Base-by-base conservation (phyloP, 2,888 invertebrate genomes). In the Agapostemon virescens region DNA sequence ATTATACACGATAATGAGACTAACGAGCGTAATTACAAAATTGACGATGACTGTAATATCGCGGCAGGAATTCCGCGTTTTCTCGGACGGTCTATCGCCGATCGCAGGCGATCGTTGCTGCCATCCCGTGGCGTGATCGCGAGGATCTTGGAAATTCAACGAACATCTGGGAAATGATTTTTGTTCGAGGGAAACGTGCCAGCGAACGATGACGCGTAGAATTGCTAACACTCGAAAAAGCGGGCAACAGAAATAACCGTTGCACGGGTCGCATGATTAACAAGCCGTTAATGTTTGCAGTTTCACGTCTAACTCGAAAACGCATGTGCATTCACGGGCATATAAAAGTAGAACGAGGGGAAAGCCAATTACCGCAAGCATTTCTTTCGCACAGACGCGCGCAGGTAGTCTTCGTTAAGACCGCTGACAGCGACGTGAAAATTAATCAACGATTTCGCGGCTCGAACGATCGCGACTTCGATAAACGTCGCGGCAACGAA, bases 261-360 rank as follows among this genome's bases (percentile, higher is more conserved):
- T 40, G 63, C 77, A 75, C 17, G 38, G 20, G 66, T 70, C 40
- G 61, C 38, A 55, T 45, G 72, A 78, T 80, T 73, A 73, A 69
- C 72, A 49, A 72, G 73, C 42, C 45, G 23, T 58, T 49, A 72
- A 63, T 66, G 69, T 66, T 69, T 58, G 69, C 42, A 70, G 52
- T 74, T 81, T 80, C 80, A 67, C 69, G 69, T 70, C 61, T 74
- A 79, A 81, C 61, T 74, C 66, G 74, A 70, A 81, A 80, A 79
- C 45, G 63, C 64, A 67, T 79, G 55, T 26, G 67, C 66, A 40
- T 67, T 61, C 63, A 45, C 64, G 38, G n/a, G 20, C 20, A 30
- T 45, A 55, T 74, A 75, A 69, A 81, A 80, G 81, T 80, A 72
- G 81, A 81, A 75, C 81, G 52, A 81, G 81, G 81, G 81, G 81